Evolutionary conservation across 2,888 invertebrate species (phyloP).

Genomic region (Ophion slaviceki): DNA sequence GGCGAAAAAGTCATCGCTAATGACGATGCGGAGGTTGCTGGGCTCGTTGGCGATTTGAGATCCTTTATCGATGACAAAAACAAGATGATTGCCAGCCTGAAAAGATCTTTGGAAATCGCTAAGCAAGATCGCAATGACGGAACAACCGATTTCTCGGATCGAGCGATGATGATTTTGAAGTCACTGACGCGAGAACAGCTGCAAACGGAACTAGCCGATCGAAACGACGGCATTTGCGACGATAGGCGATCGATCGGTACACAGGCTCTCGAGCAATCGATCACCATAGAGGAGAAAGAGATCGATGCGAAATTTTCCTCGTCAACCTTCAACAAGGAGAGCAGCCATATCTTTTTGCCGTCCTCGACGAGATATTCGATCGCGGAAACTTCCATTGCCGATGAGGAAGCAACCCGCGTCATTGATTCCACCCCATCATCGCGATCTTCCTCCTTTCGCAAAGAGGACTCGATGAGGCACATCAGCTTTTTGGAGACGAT

Average conservation of each 20-base stretch:
- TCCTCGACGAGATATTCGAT: constrained; percentile 48
- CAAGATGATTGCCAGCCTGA: constrained; percentile 48
- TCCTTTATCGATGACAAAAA: constrained; percentile 63
- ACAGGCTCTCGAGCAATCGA: constrained; percentile 43
- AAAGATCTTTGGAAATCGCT: constrained; percentile 50
- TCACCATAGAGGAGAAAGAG: constrained; percentile 30
- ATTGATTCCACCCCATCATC: constrained; percentile 13
- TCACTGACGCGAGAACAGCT: constrained; percentile 57
- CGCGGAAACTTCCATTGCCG: constrained; percentile 47
- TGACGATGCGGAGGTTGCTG: background rate
- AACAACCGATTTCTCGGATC: constrained; percentile 20
- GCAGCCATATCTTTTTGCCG: constrained; percentile 10
- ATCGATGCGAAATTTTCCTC: constrained; percentile 56
- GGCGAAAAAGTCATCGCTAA: constrained; percentile 43
- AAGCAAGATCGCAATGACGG: constrained; percentile 40
- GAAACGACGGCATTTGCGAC: constrained; percentile 9
- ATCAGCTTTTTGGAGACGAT: constrained; percentile 57
- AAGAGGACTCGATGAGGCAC: constrained; percentile 42
- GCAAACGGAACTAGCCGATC: constrained; percentile 57
- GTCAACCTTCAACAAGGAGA: constrained; percentile 41
- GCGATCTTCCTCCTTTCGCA: constrained; percentile 28
- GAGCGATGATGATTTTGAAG: background rate
- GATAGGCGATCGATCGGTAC: constrained; percentile 48
- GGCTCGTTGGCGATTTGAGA: constrained; percentile 61
- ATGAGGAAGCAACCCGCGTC: constrained; percentile 24